phyloP scores from a whole-genome alignment of 1,140 invertebrate species.

The Drosophila ercepeae region DNA sequence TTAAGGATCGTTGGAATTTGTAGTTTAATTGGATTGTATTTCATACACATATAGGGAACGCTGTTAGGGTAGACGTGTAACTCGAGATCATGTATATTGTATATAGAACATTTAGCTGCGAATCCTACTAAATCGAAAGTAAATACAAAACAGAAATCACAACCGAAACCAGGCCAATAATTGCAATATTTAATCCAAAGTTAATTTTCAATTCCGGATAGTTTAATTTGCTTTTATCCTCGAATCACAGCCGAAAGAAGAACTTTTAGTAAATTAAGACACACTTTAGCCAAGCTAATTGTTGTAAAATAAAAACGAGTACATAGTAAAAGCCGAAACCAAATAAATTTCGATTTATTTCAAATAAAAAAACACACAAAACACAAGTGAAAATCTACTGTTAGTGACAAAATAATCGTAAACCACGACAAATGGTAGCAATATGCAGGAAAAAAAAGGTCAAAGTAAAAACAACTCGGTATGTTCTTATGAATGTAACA shows the following conservation, averaged over 20 bases:
- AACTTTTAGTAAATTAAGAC: conserved; percentile 53
- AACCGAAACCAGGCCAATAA: conserved; percentile 10
- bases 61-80: conserved; percentile 74
- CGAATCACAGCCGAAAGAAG: conserved; percentile 45
- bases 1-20: conserved; percentile 81
- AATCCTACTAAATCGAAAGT: conserved; percentile 2
- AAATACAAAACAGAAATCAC: conserved; percentile 8
- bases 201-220: conserved; percentile 23
- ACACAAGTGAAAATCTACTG: conserved; percentile 38
- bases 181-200: conserved; percentile 31
- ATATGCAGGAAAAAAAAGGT: conserved; percentile 62
- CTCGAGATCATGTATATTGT: conserved; percentile 69
- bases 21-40: conserved; percentile 74
- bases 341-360: conserved; percentile 66
- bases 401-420: conserved; percentile 58
- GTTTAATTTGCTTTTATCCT: conserved; percentile 21
- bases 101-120: conserved; percentile 67
- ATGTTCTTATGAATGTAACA: conserved; percentile 82
- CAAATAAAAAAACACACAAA: conserved; percentile 28
- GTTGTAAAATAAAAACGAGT: conserved; percentile 63
- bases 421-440: conserved; percentile 65
- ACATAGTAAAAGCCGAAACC: conserved; percentile 35
- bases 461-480: conserved; percentile 63
- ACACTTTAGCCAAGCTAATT: conserved; percentile 79
- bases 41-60: conserved; percentile 66